These are phyloP conservation scores for Meganola albula DNA, from an alignment of 2,888 invertebrate genomes.

Conservation along the genomic window DNA sequence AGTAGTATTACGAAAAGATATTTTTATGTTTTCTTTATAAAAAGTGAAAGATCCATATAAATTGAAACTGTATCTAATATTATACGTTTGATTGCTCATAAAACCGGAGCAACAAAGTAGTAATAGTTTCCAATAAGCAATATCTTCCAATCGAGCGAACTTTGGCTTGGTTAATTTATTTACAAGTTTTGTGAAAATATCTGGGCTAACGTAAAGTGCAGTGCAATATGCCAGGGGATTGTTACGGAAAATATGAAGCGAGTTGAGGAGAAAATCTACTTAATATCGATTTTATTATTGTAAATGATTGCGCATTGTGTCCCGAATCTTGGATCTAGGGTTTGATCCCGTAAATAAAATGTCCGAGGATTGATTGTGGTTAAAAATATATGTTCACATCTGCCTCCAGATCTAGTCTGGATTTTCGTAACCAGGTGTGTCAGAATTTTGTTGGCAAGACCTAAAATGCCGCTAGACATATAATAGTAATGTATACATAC, in stretches of 20 bases:
- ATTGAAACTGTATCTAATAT: constrained; percentile 34
- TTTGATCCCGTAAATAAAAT: no score
- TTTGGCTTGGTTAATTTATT: constrained; percentile 43
- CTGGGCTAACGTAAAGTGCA: constrained; percentile 15
- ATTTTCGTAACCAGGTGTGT: no score
- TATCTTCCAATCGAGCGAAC: constrained; percentile 46
- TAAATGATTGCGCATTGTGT: no score
- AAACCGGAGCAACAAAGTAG: constrained; percentile 33
- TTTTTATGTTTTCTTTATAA: constrained; percentile 23
- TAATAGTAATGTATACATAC: no score
- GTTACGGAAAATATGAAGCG: constrained; percentile 1
- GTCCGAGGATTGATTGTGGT: no score
- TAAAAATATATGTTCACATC: no score
- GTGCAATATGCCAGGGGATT: constrained; percentile 6
- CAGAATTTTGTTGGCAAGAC: no score
- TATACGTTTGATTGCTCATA: constrained; percentile 38
- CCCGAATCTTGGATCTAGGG: no score
- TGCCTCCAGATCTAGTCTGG: no score
- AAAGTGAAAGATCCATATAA: constrained; percentile 21
- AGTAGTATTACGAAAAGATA: constrained; percentile 16
- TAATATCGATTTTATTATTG: no score
- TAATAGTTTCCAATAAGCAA: constrained; percentile 60
- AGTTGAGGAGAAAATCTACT: no score
- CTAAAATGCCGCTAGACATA: no score
- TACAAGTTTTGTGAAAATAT: constrained; percentile 31